These are phyloP conservation scores for Idaea dimidiata DNA, from an alignment of 2,888 invertebrate species.

Conservation along the genomic window DNA sequence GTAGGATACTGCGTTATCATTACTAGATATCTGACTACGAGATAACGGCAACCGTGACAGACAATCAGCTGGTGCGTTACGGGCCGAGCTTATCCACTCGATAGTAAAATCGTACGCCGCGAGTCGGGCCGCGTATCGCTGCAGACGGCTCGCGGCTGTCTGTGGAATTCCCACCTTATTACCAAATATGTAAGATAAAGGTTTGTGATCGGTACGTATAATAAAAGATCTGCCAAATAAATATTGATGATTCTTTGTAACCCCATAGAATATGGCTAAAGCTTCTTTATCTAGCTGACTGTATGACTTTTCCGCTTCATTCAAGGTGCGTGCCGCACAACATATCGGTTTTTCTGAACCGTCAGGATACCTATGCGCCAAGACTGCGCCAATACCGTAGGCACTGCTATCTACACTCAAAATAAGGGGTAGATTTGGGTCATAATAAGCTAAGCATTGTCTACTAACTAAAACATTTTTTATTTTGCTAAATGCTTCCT, in stretches of 20 bases:
- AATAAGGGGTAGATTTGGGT: slow-evolving; percentile 20
- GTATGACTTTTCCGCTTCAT: slow-evolving; percentile 6
- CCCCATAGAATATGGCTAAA: slow-evolving; percentile 8
- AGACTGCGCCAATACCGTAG: background rate
- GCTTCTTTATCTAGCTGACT: slow-evolving; percentile 13
- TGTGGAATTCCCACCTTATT: slow-evolving; percentile 29
- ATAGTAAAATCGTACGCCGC: slow-evolving; percentile 9
- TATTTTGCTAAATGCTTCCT: slow-evolving; percentile 12
- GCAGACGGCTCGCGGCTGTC: slow-evolving; percentile 34
- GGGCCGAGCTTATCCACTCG: background rate
- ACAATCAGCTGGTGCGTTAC: background rate
- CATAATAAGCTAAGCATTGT: slow-evolving; percentile 25
- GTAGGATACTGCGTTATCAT: slow-evolving; percentile 6
- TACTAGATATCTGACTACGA: background rate
- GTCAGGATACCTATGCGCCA: background rate
- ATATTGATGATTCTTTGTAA: slow-evolving; percentile 12
- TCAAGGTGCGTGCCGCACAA: slow-evolving; percentile 13
- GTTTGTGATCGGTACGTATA: slow-evolving; percentile 48
- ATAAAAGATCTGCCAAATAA: background rate
- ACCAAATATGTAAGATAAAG: slow-evolving; percentile 45
- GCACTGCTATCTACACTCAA: slow-evolving; percentile 5
- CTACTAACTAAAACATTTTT: slow-evolving; percentile 15
- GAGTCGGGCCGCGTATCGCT: slow-evolving; percentile 30
- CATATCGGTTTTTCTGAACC: background rate
- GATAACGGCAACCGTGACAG: slow-evolving; percentile 8